phyloP scores from a whole-genome alignment of 2,888 invertebrate genomes.

The Plagiodera versicolora region DNA sequence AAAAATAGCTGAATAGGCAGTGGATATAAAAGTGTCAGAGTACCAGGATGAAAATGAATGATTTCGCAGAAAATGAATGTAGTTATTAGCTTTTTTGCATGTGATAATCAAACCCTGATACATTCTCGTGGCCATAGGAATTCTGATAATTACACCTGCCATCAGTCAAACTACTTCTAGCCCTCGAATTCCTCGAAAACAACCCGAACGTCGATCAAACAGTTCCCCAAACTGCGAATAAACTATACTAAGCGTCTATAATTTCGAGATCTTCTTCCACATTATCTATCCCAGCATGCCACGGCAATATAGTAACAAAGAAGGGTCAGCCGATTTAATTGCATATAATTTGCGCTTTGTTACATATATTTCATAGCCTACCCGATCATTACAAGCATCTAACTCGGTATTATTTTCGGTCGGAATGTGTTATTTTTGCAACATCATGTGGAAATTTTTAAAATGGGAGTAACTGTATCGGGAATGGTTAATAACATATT shows the following conservation, averaged over 20 bases:
- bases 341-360: conserved; percentile 28
- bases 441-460: conserved; percentile 23
- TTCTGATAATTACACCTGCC: not conserved
- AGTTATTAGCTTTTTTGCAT: too few relatives aligned
- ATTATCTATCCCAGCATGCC: not conserved
- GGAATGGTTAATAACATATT: conserved; percentile 18
- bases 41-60: too few relatives aligned
- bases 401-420: conserved; percentile 18
- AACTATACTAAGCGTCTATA: not conserved
- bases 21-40: too few relatives aligned
- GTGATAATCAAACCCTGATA: not conserved
- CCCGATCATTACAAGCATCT: conserved; percentile 17
- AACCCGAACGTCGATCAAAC: not conserved
- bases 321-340: conserved; percentile 27
- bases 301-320: conserved; percentile 23
- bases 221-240: not conserved
- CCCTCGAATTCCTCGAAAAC: not conserved
- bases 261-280: conserved; percentile 1
- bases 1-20: too few relatives aligned
- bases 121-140: not conserved
- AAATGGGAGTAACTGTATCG: conserved; percentile 18
- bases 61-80: too few relatives aligned
- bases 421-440: conserved; percentile 24
- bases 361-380: conserved; percentile 27
- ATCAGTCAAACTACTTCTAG: not conserved